Evolutionary conservation across 1,140 invertebrate genomes (phyloP).

Genomic region (Gyrodactylus bullatarudis): DNA sequence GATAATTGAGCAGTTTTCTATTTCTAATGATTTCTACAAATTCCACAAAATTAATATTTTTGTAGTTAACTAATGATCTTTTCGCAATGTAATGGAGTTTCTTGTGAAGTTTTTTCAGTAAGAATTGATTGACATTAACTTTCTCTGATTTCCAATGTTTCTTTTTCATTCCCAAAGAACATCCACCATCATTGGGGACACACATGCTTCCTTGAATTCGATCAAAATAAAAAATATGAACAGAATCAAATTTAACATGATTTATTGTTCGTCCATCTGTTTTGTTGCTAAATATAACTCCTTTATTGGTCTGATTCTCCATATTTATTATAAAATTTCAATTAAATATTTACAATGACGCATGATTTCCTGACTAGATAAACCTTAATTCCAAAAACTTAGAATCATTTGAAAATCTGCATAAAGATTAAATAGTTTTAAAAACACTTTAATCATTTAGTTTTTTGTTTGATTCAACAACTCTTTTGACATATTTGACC

Average conservation of each 20-base stretch:
- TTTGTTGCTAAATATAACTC: too few relatives aligned
- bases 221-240: background rate
- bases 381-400: too few relatives aligned
- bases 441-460: too few relatives aligned
- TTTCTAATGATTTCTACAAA: background rate
- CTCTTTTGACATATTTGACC: too few relatives aligned
- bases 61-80: background rate
- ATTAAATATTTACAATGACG: too few relatives aligned
- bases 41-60: background rate
- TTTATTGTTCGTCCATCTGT: too few relatives aligned
- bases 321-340: too few relatives aligned
- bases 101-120: background rate
- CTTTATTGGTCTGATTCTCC: too few relatives aligned
- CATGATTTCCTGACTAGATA: too few relatives aligned
- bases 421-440: too few relatives aligned
- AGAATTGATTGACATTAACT: background rate
- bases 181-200: background rate
- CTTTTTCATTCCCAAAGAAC: background rate
- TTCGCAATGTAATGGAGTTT: background rate
- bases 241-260: background rate
- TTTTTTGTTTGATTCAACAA: too few relatives aligned
- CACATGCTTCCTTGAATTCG: background rate
- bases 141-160: background rate
- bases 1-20: background rate
- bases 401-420: too few relatives aligned